phyloP scores from a whole-genome alignment of 1,140 invertebrate species.

The Nebria ingens region DNA sequence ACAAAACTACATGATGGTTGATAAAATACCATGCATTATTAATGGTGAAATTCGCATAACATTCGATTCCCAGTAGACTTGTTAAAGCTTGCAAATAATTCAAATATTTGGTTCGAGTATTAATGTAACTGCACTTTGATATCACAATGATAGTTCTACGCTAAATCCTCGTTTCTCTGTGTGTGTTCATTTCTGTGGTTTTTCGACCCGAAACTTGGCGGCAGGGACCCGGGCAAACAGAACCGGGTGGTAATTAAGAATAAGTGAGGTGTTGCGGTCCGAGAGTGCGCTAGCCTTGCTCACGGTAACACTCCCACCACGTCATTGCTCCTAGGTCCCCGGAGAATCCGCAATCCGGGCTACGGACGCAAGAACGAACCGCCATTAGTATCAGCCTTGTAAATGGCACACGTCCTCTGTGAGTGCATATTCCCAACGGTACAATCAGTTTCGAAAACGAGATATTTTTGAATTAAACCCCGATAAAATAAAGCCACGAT shows the following conservation, averaged over 20 bases:
- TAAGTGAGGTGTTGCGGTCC: constrained; percentile 5
- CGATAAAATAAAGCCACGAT: neutral
- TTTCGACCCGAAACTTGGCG: neutral
- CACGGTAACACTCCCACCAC: neutral
- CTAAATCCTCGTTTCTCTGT: too few relatives aligned
- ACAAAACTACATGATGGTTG: too few relatives aligned
- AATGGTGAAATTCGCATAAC: too few relatives aligned
- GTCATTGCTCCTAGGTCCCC: neutral
- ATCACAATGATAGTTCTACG: too few relatives aligned
- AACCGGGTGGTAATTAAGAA: constrained; percentile 3
- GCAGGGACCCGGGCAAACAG: neutral
- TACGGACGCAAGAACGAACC: neutral
- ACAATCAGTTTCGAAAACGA: neutral
- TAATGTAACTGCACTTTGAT: too few relatives aligned
- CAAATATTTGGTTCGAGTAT: too few relatives aligned
- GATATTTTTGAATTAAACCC: neutral
- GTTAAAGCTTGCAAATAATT: too few relatives aligned
- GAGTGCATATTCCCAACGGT: neutral
- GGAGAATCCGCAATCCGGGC: constrained; percentile 4
- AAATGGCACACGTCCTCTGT: constrained; percentile 2
- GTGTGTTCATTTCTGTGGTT: neutral
- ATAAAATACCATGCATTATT: too few relatives aligned
- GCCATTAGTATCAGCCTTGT: constrained; percentile 6
- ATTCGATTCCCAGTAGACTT: too few relatives aligned
- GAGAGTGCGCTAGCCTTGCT: neutral